Conservation (phyloP, 2,797 vertebrate genomes). For the Sus cebifrons region DNA sequence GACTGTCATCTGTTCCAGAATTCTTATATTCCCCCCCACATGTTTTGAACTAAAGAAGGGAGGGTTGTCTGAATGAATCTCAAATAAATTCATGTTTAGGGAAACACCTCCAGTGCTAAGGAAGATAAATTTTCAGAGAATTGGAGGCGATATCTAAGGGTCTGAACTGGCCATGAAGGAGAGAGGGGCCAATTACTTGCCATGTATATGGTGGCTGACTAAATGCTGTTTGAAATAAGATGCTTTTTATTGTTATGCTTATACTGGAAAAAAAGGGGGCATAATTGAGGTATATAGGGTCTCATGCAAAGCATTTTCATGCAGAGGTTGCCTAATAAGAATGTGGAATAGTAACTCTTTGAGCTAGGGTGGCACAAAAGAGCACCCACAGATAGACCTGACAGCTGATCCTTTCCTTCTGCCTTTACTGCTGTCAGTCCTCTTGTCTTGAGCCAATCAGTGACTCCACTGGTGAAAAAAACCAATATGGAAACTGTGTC, state of each 20-base stretch:
- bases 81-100: not conserved
- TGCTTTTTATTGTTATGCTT: not conserved
- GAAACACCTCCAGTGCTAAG: not conserved
- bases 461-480: not conserved
- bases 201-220: not conserved
- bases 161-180: not conserved
- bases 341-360: not conserved
- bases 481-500: not conserved
- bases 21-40: not conserved
- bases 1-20: not conserved
- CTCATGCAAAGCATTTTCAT: not conserved
- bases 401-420: accelerated
- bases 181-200: not conserved
- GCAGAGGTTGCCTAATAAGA: not conserved
- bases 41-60: constrained; percentile 3
- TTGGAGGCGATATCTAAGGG: not conserved
- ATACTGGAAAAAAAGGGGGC: not conserved
- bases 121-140: not conserved
- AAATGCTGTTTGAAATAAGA: not conserved
- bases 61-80: not conserved
- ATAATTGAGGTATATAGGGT: not conserved
- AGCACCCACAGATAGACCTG: accelerated
- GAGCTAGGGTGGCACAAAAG: not conserved
- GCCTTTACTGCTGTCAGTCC: not conserved
- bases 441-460: not conserved